A percentile compares a stretch with the other conserved stretches of the same genome.
Conservation (phyloP, 2,888 invertebrate genomes). For the Serrognathus titanus region DNA sequence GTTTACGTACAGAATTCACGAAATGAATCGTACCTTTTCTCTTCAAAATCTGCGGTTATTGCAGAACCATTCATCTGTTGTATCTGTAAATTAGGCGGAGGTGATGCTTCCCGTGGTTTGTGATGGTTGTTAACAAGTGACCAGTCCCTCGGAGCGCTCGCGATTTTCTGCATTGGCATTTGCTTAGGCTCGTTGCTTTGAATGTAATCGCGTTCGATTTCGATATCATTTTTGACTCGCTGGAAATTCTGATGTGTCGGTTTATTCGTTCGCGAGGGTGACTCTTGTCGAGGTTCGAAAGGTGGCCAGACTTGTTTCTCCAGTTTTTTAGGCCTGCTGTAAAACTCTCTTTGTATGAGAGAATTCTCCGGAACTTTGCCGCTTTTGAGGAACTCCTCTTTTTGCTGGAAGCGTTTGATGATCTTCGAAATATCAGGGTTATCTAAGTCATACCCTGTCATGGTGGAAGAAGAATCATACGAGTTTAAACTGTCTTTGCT, state of each 20-base stretch:
- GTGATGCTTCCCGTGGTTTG: slow-evolving; percentile 27
- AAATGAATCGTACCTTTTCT: slow-evolving; percentile 29
- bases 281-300: slow-evolving; percentile 41
- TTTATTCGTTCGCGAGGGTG: slow-evolving; percentile 49
- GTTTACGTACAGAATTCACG: not conserved
- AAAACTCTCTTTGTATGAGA: slow-evolving; percentile 64
- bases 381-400: slow-evolving; percentile 81
- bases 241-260: slow-evolving; percentile 52
- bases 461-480: slow-evolving; percentile 65
- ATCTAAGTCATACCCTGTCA: slow-evolving; percentile 67
- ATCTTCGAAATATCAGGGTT: slow-evolving; percentile 68
- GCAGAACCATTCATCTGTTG: slow-evolving; percentile 28
- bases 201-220: slow-evolving; percentile 44
- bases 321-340: slow-evolving; percentile 74
- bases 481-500: slow-evolving; percentile 68
- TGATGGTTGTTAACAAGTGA: slow-evolving; percentile 23
- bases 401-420: slow-evolving; percentile 82
- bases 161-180: slow-evolving; percentile 31
- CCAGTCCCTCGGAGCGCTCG: slow-evolving; percentile 32
- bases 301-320: slow-evolving; percentile 53
- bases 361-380: slow-evolving; percentile 60
- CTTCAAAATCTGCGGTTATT: slow-evolving; percentile 34
- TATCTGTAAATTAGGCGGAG: slow-evolving; percentile 30
- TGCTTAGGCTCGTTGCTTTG: slow-evolving; percentile 10
- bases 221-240: slow-evolving; percentile 49